Evolutionary conservation across 2,797 vertebrate species (phyloP).

Genomic region (Pseudocheirus occidentalis): DNA sequence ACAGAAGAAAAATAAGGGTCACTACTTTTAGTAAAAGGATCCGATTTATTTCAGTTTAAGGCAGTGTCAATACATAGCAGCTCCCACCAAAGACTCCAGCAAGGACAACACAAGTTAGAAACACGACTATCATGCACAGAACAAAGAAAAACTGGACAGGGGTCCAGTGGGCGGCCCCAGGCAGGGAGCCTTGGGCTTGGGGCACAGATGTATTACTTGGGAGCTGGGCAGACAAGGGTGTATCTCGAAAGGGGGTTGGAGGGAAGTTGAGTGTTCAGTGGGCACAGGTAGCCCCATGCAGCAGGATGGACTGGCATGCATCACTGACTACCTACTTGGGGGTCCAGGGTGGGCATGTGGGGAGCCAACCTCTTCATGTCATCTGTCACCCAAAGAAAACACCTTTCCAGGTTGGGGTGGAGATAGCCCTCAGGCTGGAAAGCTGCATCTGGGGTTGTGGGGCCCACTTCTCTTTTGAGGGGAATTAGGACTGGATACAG

Average conservation of each 20-base stretch:
- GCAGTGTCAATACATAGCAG: slow-evolving; percentile 79
- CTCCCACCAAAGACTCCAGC: slow-evolving; percentile 70
- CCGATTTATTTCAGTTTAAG: slow-evolving; percentile 82
- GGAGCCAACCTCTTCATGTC: not conserved
- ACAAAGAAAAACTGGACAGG: not conserved
- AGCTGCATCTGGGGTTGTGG: slow-evolving; percentile 12
- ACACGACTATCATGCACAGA: slow-evolving; percentile 77
- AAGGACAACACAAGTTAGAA: slow-evolving; percentile 58
- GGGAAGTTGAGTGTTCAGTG: not conserved
- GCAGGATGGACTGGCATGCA: slow-evolving; percentile 66
- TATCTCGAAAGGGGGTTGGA: not conserved
- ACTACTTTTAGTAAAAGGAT: slow-evolving; percentile 76
- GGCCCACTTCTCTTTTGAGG: not conserved
- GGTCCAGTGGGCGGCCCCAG: not conserved
- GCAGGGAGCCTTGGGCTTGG: not conserved
- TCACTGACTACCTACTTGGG: slow-evolving; percentile 24
- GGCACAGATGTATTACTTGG: not conserved
- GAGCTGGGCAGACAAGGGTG: not conserved
- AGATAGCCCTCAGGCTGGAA: not conserved
- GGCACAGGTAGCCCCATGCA: slow-evolving; percentile 59
- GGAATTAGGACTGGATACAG: not conserved
- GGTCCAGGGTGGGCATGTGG: slow-evolving; percentile 21
- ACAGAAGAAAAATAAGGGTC: slow-evolving; percentile 6
- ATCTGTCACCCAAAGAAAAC: not conserved
- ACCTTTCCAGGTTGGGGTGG: not conserved